Base-by-base conservation (phyloP, 2,888 invertebrate species). In the Ectemnius cavifrons region DNA sequence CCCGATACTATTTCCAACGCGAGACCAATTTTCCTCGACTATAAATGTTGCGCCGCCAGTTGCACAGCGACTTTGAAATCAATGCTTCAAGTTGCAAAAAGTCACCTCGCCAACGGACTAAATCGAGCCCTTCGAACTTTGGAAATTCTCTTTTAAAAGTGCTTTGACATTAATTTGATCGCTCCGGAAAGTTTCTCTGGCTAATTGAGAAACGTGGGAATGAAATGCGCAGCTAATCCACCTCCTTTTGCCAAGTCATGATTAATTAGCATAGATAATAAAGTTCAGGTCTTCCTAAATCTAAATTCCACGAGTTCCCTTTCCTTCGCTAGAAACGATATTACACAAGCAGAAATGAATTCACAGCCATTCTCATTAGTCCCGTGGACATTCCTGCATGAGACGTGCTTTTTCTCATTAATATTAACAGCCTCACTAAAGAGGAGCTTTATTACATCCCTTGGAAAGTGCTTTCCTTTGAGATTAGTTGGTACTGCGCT, bases 201-300 rank as follows among this genome's bases (percentile, higher is more conserved):
- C 23, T 37, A 37, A 37, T 37, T 37, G 37, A 8, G 64, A 78
- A 75, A 66, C 75, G 73, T 69, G 70, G 63, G 62, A 73, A 67
- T 67, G 70, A 70, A 71, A 73, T 75, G 71, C 71, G 63, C 63
- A 66, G 23, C 18, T 20, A 20, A 63, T 63, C 28, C 46, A 45
- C 18, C 14, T 23, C 23, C 23, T 2, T 23, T 3, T 23, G 45
- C 46, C 23, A 27, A 63, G 56, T 56, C 60, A 66, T 49, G 52
- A 52, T 59, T 80, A 75, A 74, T 80, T 76, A 69, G 73, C 74
- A 78, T 75, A 72, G 61, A 69, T 78, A 81, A 78, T 66, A 74
- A 80, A 6, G 37, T 11, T 37, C 37, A 11, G 37, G 11, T 1
- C 37, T 8, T 11, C 8, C 37, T 11, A 37, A 37, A 37, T 11